Conservation (phyloP, 2,113 vertebrate species). For the Physeter macrocephalus region DNA sequence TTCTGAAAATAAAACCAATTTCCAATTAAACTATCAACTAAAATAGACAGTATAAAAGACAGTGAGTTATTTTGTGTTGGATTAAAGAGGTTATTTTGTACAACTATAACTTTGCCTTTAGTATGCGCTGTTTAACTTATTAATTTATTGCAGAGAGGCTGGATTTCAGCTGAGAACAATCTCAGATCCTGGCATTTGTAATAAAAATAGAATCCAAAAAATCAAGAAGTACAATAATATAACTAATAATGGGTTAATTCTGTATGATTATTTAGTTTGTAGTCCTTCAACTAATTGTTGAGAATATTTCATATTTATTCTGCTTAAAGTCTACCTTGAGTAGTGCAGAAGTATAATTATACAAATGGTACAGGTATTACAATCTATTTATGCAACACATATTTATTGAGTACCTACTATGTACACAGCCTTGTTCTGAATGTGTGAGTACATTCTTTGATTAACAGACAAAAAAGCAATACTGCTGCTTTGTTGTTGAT, state of each 20-base stretch:
- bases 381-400: not conserved
- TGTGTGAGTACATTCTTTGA: not conserved
- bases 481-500: not conserved
- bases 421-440: not conserved
- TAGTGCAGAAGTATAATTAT: not conserved
- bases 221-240: not conserved
- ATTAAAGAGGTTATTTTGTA: not conserved
- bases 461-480: not conserved
- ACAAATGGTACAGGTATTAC: not conserved
- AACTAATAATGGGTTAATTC: not conserved
- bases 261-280: not conserved
- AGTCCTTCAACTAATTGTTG: not conserved
- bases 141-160: not conserved
- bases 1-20: not conserved
- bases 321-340: not conserved
- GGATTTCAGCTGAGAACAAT: not conserved
- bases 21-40: not conserved
- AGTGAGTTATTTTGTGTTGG: not conserved
- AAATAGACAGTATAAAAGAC: not conserved
- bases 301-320: not conserved
- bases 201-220: not conserved
- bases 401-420: not conserved
- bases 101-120: not conserved
- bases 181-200: not conserved
- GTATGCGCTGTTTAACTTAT: not conserved